Base-by-base conservation (phyloP, 2,113 vertebrate genomes). In the Oxyruncus cristatus region DNA sequence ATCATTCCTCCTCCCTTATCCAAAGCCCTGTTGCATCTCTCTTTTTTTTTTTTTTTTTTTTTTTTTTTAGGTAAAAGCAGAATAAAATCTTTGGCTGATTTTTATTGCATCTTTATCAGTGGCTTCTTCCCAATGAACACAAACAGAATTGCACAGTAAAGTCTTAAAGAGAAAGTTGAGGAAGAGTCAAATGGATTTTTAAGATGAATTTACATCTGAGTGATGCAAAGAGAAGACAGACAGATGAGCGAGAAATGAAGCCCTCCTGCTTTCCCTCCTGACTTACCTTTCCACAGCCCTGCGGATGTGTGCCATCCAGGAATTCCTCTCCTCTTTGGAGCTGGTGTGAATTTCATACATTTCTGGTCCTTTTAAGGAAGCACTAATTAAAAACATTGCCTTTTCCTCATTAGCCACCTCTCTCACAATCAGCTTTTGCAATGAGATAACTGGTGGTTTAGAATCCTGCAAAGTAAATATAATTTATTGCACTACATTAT, bases 381-480 rank as follows among this genome's bases (percentile, higher is more conserved):
- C 99, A 1, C 99, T 99, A 95, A 99, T 99, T 46, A 99, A 98
- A 91, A 99, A 99, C 99, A 99, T 99, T 59, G 99, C 99, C 74
- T 98, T 99, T 95, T 99, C 99, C 93, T 99, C 99, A 9, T 99
- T 99, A 68, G 99, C 99, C 70, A 99, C 99, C 86, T 99, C 99
- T 85, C 99, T 98, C 44, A 99, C 99, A 13, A 99, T 99, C 91
- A 99, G 93, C 95, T 99, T 99, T 90, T 99, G 99, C 85, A 99
- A 96, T 0, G 99, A 99, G 95, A 99, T 98, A 70, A 99, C 98
- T 1, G 99, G 99, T 4, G 98, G 98, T 96, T 99, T 99, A 28
- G 98, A 98, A 93, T 99, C 99, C 99, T 99, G 97, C 18, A 66
- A 39, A 75, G 88, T 33, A 52, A 93, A 78, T 1, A 30, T 0